Evolutionary conservation across 2,888 invertebrate genomes (phyloP).

Genomic region (Oxyteleia sp.): DNA sequence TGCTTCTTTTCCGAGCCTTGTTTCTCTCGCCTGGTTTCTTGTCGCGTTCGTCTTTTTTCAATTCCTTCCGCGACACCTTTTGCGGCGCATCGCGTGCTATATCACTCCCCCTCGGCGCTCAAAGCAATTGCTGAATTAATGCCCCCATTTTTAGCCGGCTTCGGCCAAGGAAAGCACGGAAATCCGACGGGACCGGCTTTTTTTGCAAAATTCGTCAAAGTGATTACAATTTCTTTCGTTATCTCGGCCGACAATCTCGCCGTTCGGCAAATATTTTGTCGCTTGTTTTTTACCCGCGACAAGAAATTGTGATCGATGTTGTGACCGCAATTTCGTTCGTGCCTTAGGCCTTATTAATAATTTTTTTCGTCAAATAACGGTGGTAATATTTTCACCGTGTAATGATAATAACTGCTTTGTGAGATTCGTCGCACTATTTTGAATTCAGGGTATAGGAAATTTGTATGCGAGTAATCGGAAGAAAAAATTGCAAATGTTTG

Average conservation of each 20-base stretch:
- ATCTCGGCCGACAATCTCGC: slow-evolving; percentile 39
- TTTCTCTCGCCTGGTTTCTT: slow-evolving; percentile 39
- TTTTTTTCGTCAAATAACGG: background rate
- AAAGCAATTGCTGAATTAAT: slow-evolving; percentile 61
- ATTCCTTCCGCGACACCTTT: slow-evolving; percentile 41
- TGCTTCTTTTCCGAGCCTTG: slow-evolving; percentile 39
- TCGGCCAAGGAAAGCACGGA: slow-evolving; percentile 23
- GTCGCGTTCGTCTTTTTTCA: slow-evolving; percentile 41
- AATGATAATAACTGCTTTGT: no score
- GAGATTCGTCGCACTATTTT: no score
- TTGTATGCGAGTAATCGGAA: no score
- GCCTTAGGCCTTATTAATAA: slow-evolving; percentile 6
- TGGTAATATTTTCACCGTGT: no score
- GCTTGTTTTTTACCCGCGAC: background rate
- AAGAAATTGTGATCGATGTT: slow-evolving; percentile 32
- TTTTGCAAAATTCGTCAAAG: slow-evolving; percentile 53
- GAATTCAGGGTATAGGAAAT: no score
- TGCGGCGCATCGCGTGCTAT: slow-evolving; percentile 48
- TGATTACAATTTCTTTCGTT: slow-evolving; percentile 47
- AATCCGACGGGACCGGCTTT: slow-evolving; percentile 14
- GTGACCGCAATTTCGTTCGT: slow-evolving; percentile 10
- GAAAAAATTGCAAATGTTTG: no score
- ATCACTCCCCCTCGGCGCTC: slow-evolving; percentile 22
- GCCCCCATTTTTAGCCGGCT: slow-evolving; percentile 42
- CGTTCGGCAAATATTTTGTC: slow-evolving; percentile 31